A percentile compares a stretch with the other conserved stretches of the same genome.
These are phyloP conservation scores for Drosophila colorata DNA, from an alignment of 2,888 invertebrate genomes.

Conservation along the genomic window DNA sequence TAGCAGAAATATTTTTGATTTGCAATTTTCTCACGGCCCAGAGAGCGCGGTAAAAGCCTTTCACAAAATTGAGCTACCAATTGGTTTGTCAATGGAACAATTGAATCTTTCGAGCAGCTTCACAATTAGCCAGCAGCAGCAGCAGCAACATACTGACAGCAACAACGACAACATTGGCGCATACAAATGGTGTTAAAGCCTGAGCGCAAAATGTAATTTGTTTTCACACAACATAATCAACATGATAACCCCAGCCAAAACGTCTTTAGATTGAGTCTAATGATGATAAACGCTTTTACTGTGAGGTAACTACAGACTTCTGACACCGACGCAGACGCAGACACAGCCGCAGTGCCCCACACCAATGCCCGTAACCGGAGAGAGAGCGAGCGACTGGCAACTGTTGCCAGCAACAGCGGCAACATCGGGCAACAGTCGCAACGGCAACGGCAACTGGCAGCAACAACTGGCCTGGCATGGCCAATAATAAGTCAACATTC, in stretches of 20 bases:
- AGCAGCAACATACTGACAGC: conserved; percentile 41
- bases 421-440: conserved; percentile 34
- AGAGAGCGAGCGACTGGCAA: conserved; percentile 41
- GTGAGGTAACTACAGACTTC: conserved; percentile 80
- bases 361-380: conserved; percentile 37
- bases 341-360: conserved; percentile 40
- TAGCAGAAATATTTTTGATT: conserved; percentile 72
- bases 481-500: conserved; percentile 84
- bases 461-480: conserved; percentile 50
- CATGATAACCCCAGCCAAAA: conserved; percentile 84
- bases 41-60: conserved; percentile 49
- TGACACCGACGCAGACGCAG: conserved; percentile 79
- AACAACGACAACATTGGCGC: conserved; percentile 48
- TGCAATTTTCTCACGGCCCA: conserved; percentile 75
- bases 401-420: conserved; percentile 18
- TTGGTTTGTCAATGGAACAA: conserved; percentile 78
- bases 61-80: conserved; percentile 62
- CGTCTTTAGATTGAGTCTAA: conserved; percentile 85
- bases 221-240: conserved; percentile 86
- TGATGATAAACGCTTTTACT: conserved; percentile 85
- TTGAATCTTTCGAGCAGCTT: conserved; percentile 67
- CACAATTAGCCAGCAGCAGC: conserved; percentile 66
- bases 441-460: conserved; percentile 31
- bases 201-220: conserved; percentile 84
- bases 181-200: conserved; percentile 73